Percentiles rank a stretch among this genome's conserved stretches.
Evolutionary conservation across 1,140 invertebrate genomes (phyloP).

Genomic region (Neodiprion fabricii): DNA sequence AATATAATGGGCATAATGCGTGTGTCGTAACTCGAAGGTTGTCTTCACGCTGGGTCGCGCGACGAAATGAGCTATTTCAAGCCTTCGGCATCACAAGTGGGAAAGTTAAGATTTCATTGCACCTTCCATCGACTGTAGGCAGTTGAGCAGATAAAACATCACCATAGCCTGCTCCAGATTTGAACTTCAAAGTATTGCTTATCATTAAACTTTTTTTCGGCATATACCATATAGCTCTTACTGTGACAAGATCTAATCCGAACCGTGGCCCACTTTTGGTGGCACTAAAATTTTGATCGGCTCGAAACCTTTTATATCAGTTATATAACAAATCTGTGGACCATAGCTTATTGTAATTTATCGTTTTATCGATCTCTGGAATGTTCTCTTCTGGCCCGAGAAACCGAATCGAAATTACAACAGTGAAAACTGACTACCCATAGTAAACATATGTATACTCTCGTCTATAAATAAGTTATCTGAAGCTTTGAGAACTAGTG

Average conservation of each 20-base stretch:
- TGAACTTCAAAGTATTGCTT: background rate
- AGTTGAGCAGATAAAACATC: background rate
- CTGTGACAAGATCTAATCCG: background rate
- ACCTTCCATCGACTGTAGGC: background rate
- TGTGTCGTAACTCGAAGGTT: background rate
- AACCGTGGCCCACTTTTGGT: background rate
- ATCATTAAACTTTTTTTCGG: background rate
- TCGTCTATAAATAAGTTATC: no score
- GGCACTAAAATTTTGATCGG: background rate
- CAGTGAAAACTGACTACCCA: no score
- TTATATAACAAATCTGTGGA: no score
- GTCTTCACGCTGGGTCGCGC: background rate
- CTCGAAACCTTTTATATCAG: no score
- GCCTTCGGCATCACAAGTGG: background rate
- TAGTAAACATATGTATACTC: no score
- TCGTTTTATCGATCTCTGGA: no score
- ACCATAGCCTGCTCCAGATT: background rate
- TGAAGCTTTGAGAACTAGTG: slow-evolving; percentile 5
- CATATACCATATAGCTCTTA: background rate
- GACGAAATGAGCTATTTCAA: background rate
- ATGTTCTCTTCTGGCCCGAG: no score
- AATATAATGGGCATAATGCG: slow-evolving; percentile 2
- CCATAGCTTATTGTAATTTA: no score
- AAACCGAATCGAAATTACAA: no score
- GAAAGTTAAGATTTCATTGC: background rate